phyloP scores from a whole-genome alignment of 2,888 invertebrate species.

The Phyllotreta cruciferae region DNA sequence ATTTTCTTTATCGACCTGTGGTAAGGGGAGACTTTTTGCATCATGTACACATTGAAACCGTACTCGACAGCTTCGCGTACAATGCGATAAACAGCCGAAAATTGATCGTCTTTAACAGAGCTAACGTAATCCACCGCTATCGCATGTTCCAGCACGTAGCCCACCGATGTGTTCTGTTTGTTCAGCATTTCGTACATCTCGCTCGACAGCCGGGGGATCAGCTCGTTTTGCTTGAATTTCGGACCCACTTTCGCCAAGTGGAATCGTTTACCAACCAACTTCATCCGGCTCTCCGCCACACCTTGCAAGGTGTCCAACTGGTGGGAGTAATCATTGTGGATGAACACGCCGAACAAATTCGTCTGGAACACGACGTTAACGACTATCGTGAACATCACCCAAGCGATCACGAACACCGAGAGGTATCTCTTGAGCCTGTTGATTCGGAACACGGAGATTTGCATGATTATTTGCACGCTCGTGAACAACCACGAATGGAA shows the following conservation, averaged over 20 bases:
- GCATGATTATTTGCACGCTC: conserved; percentile 14
- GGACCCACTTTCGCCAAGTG: conserved; percentile 2
- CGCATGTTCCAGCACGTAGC: conserved; percentile 8
- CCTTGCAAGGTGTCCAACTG: conserved; percentile 5
- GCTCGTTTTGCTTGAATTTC: conserved; percentile 1
- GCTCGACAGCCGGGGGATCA: not conserved
- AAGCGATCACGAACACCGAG: not conserved
- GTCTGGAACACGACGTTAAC: conserved; percentile 19
- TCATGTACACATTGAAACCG: conserved; percentile 13
- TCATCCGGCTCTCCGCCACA: not conserved
- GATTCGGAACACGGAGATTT: not conserved
- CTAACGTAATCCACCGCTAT: conserved; percentile 1
- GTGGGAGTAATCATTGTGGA: not conserved
- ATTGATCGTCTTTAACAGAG: not conserved
- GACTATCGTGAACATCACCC: conserved; percentile 19
- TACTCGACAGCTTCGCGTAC: conserved; percentile 8
- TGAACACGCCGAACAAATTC: conserved; percentile 12
- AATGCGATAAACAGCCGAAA: conserved; percentile 6
- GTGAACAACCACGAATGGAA: conserved; percentile 8
- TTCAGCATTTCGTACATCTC: not conserved
- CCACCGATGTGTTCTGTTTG: not conserved
- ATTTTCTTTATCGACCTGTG: not conserved
- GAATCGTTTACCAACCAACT: not conserved
- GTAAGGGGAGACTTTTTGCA: conserved; percentile 19
- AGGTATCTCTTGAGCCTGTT: not conserved